A percentile compares a stretch with the other conserved stretches of the same genome.
These are phyloP conservation scores for Dicycla oo DNA, from an alignment of 2,888 invertebrate species.

Conservation along the genomic window DNA sequence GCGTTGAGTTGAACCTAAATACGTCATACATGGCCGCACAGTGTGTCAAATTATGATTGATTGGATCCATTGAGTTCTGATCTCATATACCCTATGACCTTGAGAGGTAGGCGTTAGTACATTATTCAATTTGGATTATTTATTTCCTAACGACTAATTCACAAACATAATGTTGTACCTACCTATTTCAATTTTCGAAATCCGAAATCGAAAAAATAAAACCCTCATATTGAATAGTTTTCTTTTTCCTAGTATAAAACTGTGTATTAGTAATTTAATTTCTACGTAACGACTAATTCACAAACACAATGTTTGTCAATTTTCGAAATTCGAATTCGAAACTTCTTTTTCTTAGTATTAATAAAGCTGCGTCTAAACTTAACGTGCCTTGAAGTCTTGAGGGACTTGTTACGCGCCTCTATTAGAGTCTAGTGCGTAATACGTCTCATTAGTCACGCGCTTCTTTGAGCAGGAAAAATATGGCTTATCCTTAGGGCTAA, in stretches of 20 bases:
- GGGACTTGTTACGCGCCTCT: not conserved
- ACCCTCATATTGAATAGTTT: not conserved
- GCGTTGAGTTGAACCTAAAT: not conserved
- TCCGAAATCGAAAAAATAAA: not conserved
- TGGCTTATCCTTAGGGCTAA: not conserved
- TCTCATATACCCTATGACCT: constrained; percentile 12
- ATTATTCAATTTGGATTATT: not conserved
- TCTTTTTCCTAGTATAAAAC: not conserved
- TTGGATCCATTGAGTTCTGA: constrained; percentile 20
- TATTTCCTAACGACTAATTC: not conserved
- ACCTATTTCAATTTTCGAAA: not conserved
- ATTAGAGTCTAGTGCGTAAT: not conserved
- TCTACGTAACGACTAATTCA: too few species aligned
- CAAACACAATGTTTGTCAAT: not conserved
- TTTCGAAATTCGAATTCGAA: not conserved
- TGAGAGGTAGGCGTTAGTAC: constrained; percentile 1
- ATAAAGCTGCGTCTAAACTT: not conserved
- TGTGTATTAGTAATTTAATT: too few species aligned
- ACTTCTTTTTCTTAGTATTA: too few species aligned
- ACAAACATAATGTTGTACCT: too few species aligned
- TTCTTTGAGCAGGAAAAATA: not conserved
- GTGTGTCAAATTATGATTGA: constrained; percentile 44
- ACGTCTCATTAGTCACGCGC: too few species aligned
- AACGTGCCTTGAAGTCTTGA: not conserved
- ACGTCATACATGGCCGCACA: constrained; percentile 25